phyloP scores from a whole-genome alignment of 2,797 vertebrate genomes.

The Ficedula albicollis region DNA sequence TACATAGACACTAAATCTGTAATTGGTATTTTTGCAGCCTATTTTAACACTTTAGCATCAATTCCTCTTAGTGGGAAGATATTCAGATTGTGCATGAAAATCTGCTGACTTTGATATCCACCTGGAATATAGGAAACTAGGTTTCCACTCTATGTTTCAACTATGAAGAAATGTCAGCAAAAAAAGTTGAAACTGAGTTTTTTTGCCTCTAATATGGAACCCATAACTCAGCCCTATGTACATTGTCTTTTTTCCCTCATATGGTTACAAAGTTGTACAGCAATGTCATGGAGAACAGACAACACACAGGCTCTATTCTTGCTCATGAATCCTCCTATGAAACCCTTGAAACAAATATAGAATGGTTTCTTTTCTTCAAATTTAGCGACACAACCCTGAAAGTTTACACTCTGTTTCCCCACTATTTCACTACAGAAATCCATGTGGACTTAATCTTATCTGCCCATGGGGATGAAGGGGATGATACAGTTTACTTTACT shows the following conservation, averaged over 20 bases:
- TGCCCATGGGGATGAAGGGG: not conserved
- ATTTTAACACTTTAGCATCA: not conserved
- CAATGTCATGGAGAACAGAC: not conserved
- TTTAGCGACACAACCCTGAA: not conserved
- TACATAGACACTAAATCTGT: not conserved
- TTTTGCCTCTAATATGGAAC: not conserved
- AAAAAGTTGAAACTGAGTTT: not conserved
- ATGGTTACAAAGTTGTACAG: not conserved
- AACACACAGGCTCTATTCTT: not conserved
- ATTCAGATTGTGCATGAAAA: not conserved
- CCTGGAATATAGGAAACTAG: not conserved
- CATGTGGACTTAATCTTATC: constrained; percentile 11
- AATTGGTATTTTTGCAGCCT: not conserved
- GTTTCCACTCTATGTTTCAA: not conserved
- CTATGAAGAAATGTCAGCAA: not conserved
- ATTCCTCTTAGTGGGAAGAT: not conserved
- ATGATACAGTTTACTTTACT: constrained; percentile 18
- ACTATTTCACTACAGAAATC: not conserved
- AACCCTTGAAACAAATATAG: not conserved
- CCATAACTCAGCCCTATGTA: not conserved
- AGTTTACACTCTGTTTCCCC: not conserved
- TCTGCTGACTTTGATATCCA: not conserved
- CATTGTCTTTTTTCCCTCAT: not conserved
- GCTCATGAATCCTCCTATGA: not conserved
- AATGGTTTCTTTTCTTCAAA: not conserved